These are phyloP conservation scores for Melanotus villosus DNA, from an alignment of 2,888 invertebrate species.

Conservation along the genomic window DNA sequence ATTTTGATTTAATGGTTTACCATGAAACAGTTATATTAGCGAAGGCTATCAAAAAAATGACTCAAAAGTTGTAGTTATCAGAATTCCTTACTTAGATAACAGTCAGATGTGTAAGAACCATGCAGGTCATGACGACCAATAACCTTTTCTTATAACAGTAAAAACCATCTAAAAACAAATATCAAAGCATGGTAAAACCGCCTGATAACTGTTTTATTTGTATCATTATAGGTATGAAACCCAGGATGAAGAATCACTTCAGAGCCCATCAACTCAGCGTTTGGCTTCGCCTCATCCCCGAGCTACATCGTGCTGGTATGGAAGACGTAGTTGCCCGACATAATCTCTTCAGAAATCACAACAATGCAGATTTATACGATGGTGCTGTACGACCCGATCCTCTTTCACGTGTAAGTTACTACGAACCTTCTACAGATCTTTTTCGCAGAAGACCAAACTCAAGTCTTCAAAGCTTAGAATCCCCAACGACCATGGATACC, in stretches of 20 bases:
- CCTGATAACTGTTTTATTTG: no score
- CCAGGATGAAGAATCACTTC: constrained; percentile 93
- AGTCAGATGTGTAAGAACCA: no score
- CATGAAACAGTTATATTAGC: no score
- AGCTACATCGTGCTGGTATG: constrained; percentile 90
- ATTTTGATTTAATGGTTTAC: no score
- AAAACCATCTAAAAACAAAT: no score
- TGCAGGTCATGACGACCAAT: no score
- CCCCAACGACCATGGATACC: constrained; percentile 79
- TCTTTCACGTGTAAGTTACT: constrained; percentile 76
- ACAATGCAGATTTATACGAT: constrained; percentile 91
- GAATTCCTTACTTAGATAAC: no score
- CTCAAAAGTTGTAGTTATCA: no score
- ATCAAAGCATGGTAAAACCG: no score
- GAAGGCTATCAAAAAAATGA: no score
- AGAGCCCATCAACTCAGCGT: constrained; percentile 95
- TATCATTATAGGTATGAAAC: constrained; percentile 84
- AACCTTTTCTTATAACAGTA: no score
- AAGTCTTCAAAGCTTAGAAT: constrained; percentile 75
- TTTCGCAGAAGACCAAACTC: constrained; percentile 73
- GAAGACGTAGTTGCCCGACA: constrained; percentile 89
- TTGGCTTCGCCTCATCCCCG: constrained; percentile 94
- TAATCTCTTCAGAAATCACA: constrained; percentile 91
- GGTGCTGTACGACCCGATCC: constrained; percentile 90
- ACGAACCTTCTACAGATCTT: constrained; percentile 76